Base-by-base conservation (phyloP, 2,113 vertebrate species). In the Phyllostomus discolor region DNA sequence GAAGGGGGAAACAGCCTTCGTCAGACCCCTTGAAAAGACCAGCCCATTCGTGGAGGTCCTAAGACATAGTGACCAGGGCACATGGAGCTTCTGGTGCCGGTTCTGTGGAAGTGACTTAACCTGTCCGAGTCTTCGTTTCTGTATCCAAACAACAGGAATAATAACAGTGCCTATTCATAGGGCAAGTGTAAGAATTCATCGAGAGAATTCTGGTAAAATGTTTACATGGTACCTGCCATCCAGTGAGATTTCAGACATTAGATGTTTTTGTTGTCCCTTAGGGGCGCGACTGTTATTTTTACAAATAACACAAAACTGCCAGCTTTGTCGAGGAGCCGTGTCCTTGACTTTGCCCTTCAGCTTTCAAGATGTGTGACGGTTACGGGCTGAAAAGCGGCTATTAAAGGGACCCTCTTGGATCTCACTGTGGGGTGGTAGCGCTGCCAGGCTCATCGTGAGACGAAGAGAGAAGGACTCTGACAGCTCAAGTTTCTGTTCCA, bases 331-430 rank as follows among this genome's bases (percentile, higher is more conserved):
- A 93, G 81, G 83, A 94, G 48, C 57, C 69, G 46, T 31, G 52
- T 66, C 66, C 92, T 85, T 95, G 69, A 66, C 80, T 91, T 96
- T 95, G 78, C 78, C 80, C 90, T 91, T 96, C 52, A 54, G 46
- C 90, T 92, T 76, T 84, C 59, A 10, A 88, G 76, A 88, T 86
- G 43, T 90, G 52, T 95, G 69, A 73, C 94, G 69, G 64, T 90
- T 57, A 76, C 22, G 92, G 70, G 24, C 80, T 70, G 41, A 67
- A 67, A 76, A 88, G 59, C 76, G 59, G n/a, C 54, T 87, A 19
- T 88, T 69, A 69, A 72, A 79, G 50, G 82, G 85, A 41, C 89
- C 66, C 41, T 80, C 24, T 28, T 73, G 52, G 88, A 50, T 81
- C 84, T 84, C 76, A n/a, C 38, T 33, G 41, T 70, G 88, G 70